Percentiles rank a stretch among this genome's conserved stretches.
phyloP scores from a whole-genome alignment of 2,113 vertebrate species.

The Globicephala melas region DNA sequence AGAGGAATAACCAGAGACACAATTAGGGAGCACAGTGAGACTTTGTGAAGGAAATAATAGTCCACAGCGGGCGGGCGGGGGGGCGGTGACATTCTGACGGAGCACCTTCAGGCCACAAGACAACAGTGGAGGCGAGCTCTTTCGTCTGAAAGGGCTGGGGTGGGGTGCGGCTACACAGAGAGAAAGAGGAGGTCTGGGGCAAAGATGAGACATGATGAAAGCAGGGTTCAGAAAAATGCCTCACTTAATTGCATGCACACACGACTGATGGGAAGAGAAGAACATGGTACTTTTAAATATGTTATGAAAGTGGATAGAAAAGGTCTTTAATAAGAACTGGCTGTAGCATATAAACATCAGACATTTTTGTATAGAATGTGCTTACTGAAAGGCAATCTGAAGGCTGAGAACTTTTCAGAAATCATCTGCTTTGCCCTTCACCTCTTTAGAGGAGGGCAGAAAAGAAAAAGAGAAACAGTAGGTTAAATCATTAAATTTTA shows the following conservation, averaged over 20 bases:
- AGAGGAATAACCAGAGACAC: background rate
- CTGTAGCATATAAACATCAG: background rate
- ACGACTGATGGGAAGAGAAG: background rate
- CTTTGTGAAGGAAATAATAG: background rate
- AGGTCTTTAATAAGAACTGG: background rate
- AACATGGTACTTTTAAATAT: slow-evolving; percentile 3
- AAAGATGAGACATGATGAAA: background rate
- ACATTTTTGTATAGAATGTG: background rate
- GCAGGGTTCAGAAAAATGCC: background rate
- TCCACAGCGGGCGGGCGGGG: rapidly evolving
- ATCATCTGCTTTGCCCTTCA: background rate
- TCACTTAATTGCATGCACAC: background rate
- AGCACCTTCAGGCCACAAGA: rapidly evolving
- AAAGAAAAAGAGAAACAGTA: background rate
- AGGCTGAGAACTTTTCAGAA: background rate
- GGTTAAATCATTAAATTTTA: background rate
- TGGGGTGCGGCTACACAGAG: background rate
- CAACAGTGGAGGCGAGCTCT: rapidly evolving
- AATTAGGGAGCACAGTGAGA: background rate
- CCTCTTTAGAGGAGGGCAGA: background rate
- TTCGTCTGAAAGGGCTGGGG: background rate
- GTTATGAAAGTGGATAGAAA: slow-evolving; percentile 26
- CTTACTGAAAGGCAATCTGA: background rate
- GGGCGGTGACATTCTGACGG: background rate
- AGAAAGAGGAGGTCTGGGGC: background rate